A percentile compares a stretch with the other conserved stretches of the same genome.
Evolutionary conservation across 2,113 vertebrate species (phyloP).

Genomic region (Peucedramus taeniatus): DNA sequence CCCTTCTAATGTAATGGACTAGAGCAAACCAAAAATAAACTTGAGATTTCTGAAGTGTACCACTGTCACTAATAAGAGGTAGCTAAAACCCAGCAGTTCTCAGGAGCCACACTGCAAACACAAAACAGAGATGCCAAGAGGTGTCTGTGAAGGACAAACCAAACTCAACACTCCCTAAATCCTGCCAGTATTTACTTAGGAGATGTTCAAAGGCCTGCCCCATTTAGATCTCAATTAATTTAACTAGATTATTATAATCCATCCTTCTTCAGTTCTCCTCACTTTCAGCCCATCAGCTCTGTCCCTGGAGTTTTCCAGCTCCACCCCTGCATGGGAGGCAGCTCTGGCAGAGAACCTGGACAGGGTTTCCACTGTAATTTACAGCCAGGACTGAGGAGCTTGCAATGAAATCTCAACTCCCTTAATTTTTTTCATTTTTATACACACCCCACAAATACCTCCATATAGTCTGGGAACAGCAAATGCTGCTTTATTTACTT

Average conservation of each 20-base stretch:
- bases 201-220: not conserved
- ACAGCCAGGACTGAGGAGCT: not conserved
- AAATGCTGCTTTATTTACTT: not conserved
- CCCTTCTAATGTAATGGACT: not conserved
- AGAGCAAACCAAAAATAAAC: not conserved
- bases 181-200: not conserved
- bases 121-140: not conserved
- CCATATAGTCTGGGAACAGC: accelerated
- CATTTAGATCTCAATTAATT: not conserved
- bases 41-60: not conserved
- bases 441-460: not conserved
- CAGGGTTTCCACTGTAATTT: accelerated
- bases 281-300: not conserved
- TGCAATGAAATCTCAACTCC: not conserved
- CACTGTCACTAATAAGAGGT: not conserved
- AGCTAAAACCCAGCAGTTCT: not conserved
- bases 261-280: not conserved
- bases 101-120: not conserved
- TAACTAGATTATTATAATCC: not conserved
- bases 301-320: not conserved
- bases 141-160: not conserved
- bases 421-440: not conserved
- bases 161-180: not conserved
- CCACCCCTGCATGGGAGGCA: not conserved
- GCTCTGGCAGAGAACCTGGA: not conserved